Base-by-base conservation (phyloP, 2,888 invertebrate species). In the Drosophila buzzatii region DNA sequence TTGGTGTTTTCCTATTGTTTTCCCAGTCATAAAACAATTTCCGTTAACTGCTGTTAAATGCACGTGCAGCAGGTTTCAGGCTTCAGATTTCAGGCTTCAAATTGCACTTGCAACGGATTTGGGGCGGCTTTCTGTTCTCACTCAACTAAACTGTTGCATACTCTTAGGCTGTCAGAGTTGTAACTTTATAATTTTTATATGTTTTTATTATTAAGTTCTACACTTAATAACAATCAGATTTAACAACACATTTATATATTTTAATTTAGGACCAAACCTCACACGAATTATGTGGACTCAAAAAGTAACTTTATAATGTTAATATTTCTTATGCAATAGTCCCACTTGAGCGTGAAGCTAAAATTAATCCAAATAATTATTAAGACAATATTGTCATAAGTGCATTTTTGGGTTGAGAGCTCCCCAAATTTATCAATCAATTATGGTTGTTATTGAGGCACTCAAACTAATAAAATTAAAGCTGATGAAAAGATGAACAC, bases 21-120 rank as follows among this genome's bases (percentile, higher is more conserved):
- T 56, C 18, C 8, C 27, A 71, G 75, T 73, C 87, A 76, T 85
- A 85, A 90, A 86, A 81, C 90, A 90, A 86, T 88, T 88, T 85
- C 81, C 81, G 70, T 74, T 90, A 85, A 90, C 88, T 90, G 90
- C 74, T 74, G 82, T 75, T 73, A 75, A 86, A 78, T 81, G 79
- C 47, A 79, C 71, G 76, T 62, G 70, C 39, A 69, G 58, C 52
- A 53, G 45, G 37, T 57, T 51, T 33, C 35, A 61, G n/a, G n/a
- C 33, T 39, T 52, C 51, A 33, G 6, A 2, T 3, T 23, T 23
- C 23, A 23, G 23, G 2, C 23, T 23, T 23, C 56, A 58, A 68
- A 56, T 35, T 56, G 53, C 69, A 56, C 69, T 67, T 23, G 47
- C 10, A 47, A 49, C 65, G 57, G 73, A 59, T 70, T 63, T 65